Base-by-base conservation (phyloP, 2,888 invertebrate species). In the Phalangium opilio region DNA sequence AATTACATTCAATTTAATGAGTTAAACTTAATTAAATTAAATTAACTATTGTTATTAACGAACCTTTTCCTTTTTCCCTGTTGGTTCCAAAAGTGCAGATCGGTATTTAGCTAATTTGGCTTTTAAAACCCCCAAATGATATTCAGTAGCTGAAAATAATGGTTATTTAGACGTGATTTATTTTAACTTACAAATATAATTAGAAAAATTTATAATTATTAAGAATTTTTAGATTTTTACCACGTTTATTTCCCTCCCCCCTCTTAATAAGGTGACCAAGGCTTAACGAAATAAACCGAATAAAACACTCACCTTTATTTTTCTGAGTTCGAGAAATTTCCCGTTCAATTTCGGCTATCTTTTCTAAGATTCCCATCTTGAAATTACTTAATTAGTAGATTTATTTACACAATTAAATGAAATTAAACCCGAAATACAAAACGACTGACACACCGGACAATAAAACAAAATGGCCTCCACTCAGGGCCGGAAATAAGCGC, bases 311-410 rank as follows among this genome's bases (percentile, higher is more conserved):
- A 91, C 93, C 95, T 82, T 98, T 98, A 72, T 98, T 98, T 70
- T 98, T 98, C 66, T 98, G 98, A 15, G 98, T 98, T 59, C 93
- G 75, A 14, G 90, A 85, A 56, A 98, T 98, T 78, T 98, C 98
- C 63, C 81, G 83, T 67, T 98, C 98, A 55, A 98, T 95, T 74
- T 98, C 96, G 4, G 89, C 81, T 68, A 98, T 98, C 75, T 93
- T 96, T 63, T 98, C 98, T 55, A 98, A 72, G 65, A 99, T 96
- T 60, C 98, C 98, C 98, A 99, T 98, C 41, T 44, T 58, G 49
- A 32, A 21, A 41, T 34, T 17, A 38, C 27, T 8, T 27, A 27
- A 27, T 27, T 27, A 8, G n/a, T n/a, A n/a, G 8, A 7, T 27
- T 4, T 27, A 27, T 27, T 27, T 27, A 27, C 27, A 27, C 8